Conservation (phyloP, 2,797 vertebrate species). For the Amblyraja radiata region DNA sequence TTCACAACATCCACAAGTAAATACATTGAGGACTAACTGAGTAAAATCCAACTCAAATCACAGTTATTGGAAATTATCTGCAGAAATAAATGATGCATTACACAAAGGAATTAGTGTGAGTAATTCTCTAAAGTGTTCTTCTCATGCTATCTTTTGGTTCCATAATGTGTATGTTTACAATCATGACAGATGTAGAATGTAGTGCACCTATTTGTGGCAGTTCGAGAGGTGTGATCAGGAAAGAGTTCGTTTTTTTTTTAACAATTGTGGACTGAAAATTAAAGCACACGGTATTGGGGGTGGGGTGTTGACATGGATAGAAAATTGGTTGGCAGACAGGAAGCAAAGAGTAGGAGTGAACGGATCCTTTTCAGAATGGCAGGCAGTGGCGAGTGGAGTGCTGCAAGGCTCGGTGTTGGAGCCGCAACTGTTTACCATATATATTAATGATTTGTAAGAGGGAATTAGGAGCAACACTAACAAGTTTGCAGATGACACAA, state of each 20-base stretch:
- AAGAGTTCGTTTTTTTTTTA: background rate
- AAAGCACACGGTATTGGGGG: too few species aligned
- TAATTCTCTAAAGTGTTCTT: background rate
- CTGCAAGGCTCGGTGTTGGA: too few species aligned
- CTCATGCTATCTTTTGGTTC: background rate
- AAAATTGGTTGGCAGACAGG: too few species aligned
- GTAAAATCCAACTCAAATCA: background rate
- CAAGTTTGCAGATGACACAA: too few species aligned
- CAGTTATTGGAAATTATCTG: background rate
- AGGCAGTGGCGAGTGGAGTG: too few species aligned
- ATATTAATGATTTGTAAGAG: too few species aligned
- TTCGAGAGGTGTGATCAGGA: background rate
- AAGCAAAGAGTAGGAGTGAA: too few species aligned
- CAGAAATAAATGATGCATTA: background rate
- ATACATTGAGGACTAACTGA: background rate
- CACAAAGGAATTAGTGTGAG: background rate
- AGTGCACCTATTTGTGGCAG: slow-evolving; percentile 9
- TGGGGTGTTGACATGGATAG: too few species aligned
- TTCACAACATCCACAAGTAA: background rate
- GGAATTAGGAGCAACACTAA: too few species aligned
- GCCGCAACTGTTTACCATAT: too few species aligned
- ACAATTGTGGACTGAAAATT: background rate
- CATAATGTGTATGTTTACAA: background rate
- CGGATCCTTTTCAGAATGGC: too few species aligned
- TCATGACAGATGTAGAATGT: background rate